Conservation (phyloP, 2,888 invertebrate species). For the Noctua fimbriata region DNA sequence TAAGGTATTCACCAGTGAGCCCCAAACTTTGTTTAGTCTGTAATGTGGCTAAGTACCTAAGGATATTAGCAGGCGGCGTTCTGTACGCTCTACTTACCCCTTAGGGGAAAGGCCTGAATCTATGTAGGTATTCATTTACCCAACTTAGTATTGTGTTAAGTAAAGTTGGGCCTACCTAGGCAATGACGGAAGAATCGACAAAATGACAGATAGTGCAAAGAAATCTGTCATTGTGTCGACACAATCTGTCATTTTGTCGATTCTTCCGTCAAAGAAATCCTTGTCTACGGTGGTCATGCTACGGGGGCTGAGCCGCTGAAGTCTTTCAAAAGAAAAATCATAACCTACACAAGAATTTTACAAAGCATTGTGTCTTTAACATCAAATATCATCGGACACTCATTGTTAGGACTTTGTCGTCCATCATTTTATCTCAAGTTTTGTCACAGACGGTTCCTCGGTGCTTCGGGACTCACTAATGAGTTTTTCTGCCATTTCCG, state of each 20-base stretch:
- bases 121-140: not conserved
- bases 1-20: not conserved
- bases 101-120: not conserved
- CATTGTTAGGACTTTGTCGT: conserved; percentile 48
- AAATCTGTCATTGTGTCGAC: too few species aligned
- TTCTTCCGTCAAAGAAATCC: too few species aligned
- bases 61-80: not conserved
- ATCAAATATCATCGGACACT: conserved; percentile 41
- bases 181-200: too few species aligned
- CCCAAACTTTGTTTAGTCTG: not conserved
- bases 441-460: conserved; percentile 44
- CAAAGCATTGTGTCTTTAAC: conserved; percentile 33
- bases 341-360: conserved; percentile 28
- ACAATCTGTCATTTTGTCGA: too few species aligned
- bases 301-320: too few species aligned
- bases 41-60: not conserved
- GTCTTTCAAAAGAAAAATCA: conserved; percentile 11
- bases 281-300: too few species aligned
- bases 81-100: not conserved
- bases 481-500: conserved; percentile 67
- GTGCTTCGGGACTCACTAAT: conserved; percentile 60
- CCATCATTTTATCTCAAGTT: conserved; percentile 62
- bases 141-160: not conserved
- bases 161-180: not conserved
- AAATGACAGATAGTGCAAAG: too few species aligned